These are phyloP conservation scores for Vulpes lagopus DNA, from an alignment of 2,113 vertebrate genomes.

Conservation along the genomic window DNA sequence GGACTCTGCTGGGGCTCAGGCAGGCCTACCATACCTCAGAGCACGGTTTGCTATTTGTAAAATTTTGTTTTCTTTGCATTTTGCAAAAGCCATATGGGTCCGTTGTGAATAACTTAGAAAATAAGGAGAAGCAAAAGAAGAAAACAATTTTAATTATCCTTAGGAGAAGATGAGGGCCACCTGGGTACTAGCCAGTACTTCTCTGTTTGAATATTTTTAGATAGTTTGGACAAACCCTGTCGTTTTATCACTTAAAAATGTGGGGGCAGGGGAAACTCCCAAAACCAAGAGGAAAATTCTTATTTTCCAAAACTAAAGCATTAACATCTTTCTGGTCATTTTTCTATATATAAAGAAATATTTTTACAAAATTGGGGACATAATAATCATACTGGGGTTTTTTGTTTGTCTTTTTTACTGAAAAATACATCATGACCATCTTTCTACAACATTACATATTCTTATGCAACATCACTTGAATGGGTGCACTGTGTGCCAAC, in stretches of 20 bases:
- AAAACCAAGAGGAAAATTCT: not conserved
- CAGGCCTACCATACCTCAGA: not conserved
- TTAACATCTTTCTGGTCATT: slow-evolving; percentile 20
- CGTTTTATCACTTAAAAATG: not conserved
- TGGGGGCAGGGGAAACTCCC: not conserved
- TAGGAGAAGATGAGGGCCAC: not conserved
- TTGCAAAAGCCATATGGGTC: not conserved
- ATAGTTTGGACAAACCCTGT: not conserved
- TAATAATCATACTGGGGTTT: not conserved
- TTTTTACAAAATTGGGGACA: slow-evolving; percentile 8
- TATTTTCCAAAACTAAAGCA: not conserved
- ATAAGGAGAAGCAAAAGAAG: not conserved
- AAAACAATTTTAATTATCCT: not conserved
- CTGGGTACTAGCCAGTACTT: not conserved
- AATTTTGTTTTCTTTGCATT: not conserved
- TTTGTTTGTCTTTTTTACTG: not conserved
- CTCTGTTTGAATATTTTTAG: not conserved
- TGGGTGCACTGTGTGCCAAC: not conserved
- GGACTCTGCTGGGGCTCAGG: not conserved
- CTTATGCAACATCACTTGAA: not conserved
- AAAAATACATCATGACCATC: not conserved
- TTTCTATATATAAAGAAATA: slow-evolving; percentile 18
- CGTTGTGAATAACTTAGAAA: not conserved
- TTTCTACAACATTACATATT: not conserved
- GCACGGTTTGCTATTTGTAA: not conserved